Base-by-base conservation (phyloP, 2,797 vertebrate genomes). In the Parauchenoglanis punctatus region DNA sequence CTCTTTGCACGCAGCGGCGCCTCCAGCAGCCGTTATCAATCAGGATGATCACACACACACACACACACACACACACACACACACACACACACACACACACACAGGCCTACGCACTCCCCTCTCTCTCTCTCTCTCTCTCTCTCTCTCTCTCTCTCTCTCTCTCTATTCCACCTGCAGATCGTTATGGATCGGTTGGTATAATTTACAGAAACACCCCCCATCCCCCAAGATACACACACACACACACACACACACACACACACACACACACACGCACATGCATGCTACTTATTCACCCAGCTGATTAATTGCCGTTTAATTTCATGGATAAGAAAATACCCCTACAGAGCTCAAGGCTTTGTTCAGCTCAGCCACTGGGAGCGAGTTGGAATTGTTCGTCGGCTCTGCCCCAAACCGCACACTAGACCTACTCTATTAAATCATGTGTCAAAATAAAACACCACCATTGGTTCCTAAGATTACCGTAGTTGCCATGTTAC, bases 1-100 rank as follows among this genome's bases (percentile, higher is more conserved):
- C 94, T 94, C 94, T 96, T 95, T 95, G 95, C 93, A 95, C 93
- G 94, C 95, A 94, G 94, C 93, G 93, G 94, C 92, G 95, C 94
- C 95, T 94, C 92, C 94, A 94, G 95, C 96, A 96, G 93, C 94
- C 94, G 95, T 95, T 95, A 96, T 95, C 95, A 96, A 96, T 95
- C 95, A 95, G 87, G 68, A 83, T 84, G 87, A 88, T 84, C 65
- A 61, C 84, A 82, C 87, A 85, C 75, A 86, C 82, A 86, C 54
- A 18, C 78, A 46, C 54, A 70, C 85, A 56, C 80, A 15, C 58
- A 52, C 44, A 75, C 80, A 83, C 81, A 31, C 23, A 63, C 44
- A 75, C 61, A 83, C 44, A 75, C 80, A 83, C 81, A 31, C 23
- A 63, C 44, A 75, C 61, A 83, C 52, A 84, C 83, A 23, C 67